A percentile compares a stretch with the other conserved stretches of the same genome.
phyloP scores from a whole-genome alignment of 2,797 vertebrate species.

The Notolepis coatsorum region DNA sequence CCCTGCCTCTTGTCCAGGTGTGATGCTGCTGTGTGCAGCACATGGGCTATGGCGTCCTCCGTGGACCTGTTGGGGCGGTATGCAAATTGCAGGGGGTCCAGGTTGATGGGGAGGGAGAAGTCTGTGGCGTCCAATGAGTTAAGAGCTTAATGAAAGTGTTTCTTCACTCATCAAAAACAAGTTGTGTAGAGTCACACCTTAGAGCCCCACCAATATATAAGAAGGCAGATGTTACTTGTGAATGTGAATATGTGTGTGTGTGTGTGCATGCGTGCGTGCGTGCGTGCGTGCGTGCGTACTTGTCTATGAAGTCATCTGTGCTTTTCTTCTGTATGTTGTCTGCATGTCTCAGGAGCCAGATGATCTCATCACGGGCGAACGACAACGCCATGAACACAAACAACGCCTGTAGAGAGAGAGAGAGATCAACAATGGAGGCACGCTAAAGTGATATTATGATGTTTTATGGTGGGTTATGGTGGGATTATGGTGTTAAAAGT shows the following conservation, averaged over 20 bases:
- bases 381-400: constrained; percentile 99
- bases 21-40: too few relatives aligned
- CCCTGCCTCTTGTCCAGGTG: too few relatives aligned
- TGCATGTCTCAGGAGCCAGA: constrained; percentile 97
- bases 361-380: constrained; percentile 98
- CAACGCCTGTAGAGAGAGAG: constrained; percentile 82
- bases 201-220: too few relatives aligned
- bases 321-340: constrained; percentile 99
- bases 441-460: not conserved
- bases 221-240: not conserved
- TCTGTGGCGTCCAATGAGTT: too few relatives aligned
- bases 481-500: too few relatives aligned
- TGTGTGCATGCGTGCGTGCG: not conserved
- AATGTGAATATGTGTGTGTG: not conserved
- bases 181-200: too few relatives aligned
- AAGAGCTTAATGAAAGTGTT: too few relatives aligned
- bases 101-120: too few relatives aligned
- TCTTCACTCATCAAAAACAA: too few relatives aligned
- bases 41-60: too few relatives aligned
- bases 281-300: constrained; percentile 79
- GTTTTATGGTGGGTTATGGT: not conserved
- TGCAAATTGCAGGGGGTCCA: too few relatives aligned
- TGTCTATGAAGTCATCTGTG: constrained; percentile 98
- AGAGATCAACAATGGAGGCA: not conserved
- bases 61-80: too few relatives aligned